These are phyloP conservation scores for Cacatua alba DNA, from an alignment of 2,113 vertebrate genomes.

Conservation along the genomic window DNA sequence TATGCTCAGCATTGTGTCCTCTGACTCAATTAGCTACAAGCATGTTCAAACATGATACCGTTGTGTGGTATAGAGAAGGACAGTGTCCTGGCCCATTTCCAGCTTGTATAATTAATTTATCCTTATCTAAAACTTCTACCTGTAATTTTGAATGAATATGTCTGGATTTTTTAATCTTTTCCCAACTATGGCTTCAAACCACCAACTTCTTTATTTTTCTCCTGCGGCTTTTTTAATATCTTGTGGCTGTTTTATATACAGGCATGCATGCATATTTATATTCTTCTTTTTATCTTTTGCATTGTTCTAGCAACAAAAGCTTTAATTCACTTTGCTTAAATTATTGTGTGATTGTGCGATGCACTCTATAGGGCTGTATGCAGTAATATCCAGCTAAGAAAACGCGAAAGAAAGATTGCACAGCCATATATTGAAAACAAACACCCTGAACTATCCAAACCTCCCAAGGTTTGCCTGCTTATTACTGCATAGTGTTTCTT, in stretches of 20 bases:
- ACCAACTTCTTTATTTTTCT: neutral
- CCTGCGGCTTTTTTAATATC: neutral
- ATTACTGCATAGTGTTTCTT: neutral
- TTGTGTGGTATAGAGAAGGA: neutral
- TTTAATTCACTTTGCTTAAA: neutral
- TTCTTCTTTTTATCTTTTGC: neutral
- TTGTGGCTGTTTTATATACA: neutral
- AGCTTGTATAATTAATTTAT: slow-evolving; percentile 56
- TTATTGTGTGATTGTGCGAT: neutral
- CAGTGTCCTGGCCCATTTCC: slow-evolving; percentile 34
- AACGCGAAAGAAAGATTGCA: neutral
- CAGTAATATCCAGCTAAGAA: slow-evolving; percentile 20
- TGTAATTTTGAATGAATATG: slow-evolving; percentile 3
- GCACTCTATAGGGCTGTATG: neutral
- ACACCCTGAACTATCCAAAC: neutral
- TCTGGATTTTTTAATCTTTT: slow-evolving; percentile 28
- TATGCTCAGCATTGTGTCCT: neutral
- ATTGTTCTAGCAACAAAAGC: neutral
- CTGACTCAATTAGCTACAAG: slow-evolving; percentile 31
- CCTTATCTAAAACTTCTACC: slow-evolving; percentile 55
- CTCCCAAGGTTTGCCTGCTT: neutral
- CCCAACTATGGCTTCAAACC: neutral
- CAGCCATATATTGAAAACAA: neutral
- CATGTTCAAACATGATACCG: slow-evolving; percentile 10
- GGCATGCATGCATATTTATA: neutral